Conservation (phyloP, 2,888 invertebrate species). For the Zaprionus bogoriensis region DNA sequence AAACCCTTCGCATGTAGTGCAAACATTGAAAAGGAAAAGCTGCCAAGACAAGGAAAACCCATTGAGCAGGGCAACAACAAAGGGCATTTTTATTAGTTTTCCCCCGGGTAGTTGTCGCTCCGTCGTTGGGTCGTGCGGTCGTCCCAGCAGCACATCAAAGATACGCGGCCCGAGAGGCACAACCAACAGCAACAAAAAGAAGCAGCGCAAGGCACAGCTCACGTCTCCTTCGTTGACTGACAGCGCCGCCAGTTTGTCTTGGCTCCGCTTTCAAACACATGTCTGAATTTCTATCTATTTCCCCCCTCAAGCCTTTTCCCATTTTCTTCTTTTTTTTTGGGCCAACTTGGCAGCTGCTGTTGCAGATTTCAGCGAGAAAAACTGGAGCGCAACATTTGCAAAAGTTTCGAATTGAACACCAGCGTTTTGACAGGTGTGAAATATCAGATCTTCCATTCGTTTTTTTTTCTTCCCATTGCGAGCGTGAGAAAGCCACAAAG, state of each 20-base stretch:
- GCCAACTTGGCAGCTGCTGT: conserved; percentile 38
- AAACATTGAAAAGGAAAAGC: conserved; percentile 8
- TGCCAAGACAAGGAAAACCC: background rate
- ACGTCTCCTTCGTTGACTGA: conserved; percentile 32
- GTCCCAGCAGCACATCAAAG: conserved; percentile 9
- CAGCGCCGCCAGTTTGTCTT: conserved; percentile 60
- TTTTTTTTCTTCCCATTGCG: background rate
- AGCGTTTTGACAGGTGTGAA: conserved; percentile 44
- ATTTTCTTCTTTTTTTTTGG: conserved; percentile 13
- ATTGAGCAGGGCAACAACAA: background rate
- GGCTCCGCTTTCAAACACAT: conserved; percentile 48
- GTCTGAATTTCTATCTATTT: conserved; percentile 23
- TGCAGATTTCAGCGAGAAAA: conserved; percentile 36
- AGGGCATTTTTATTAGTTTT: conserved; percentile 23
- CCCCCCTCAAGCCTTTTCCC: background rate
- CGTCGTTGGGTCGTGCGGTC: background rate
- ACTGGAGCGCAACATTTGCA: conserved; percentile 47
- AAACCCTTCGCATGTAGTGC: background rate
- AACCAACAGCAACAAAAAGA: background rate
- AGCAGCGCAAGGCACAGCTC: background rate
- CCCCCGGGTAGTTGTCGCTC: background rate
- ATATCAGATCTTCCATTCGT: conserved; percentile 26
- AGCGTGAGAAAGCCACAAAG: conserved; percentile 26
- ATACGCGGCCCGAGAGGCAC: background rate
- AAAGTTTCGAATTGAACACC: conserved; percentile 26